Evolutionary conservation across 2,797 vertebrate species (phyloP), one percentile per base, ranked within the genome.

Genomic region (Mormyrops attenuatus): DNA sequence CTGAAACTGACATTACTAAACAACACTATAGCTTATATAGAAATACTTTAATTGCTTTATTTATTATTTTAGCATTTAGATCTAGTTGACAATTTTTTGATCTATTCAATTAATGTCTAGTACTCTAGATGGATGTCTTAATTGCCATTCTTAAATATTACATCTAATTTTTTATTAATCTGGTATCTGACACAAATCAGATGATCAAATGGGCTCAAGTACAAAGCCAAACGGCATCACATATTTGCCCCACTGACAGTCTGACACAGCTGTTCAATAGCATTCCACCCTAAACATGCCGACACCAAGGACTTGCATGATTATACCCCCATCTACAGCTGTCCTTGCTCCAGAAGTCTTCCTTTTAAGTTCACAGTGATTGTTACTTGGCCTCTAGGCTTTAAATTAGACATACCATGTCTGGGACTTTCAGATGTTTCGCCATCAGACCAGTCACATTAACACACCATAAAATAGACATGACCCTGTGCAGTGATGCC

Each of bases 361-460:
- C 41, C 53, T 63, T 82, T 85, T 8, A 84, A 57, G 60, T 52
- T 89, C 52, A 86, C 89, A 91, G 85, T 91, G 84, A 89, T 90
- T 90, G 91, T 86, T 85, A 91, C 34, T 57, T 89, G 85, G 77
- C 90, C 85, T 87, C 80, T 69, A 53, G 69, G 90, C 89, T 90
- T 88, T 87, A 60, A 89, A 91, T 53, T 89, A 89, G 89, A 26
- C 20, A 34, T 73, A 90, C 92, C 90, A 90, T 91, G 92, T 90
- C 91, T 92, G 89, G 88, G 94, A 95, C 93, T 90, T 93, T 93
- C 88, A 93, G 93, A 95, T 94, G 66, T 92, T 94, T 91, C 80
- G 47, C 90, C 90, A 20, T 2, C 34, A 38, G 69, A 73, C 69
- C 57, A 41, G 22, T 55, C 20, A 17, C 26, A 85, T 57, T 57